These are phyloP conservation scores for Eulemur macaco DNA, from an alignment of 2,113 vertebrate genomes.

Conservation along the genomic window DNA sequence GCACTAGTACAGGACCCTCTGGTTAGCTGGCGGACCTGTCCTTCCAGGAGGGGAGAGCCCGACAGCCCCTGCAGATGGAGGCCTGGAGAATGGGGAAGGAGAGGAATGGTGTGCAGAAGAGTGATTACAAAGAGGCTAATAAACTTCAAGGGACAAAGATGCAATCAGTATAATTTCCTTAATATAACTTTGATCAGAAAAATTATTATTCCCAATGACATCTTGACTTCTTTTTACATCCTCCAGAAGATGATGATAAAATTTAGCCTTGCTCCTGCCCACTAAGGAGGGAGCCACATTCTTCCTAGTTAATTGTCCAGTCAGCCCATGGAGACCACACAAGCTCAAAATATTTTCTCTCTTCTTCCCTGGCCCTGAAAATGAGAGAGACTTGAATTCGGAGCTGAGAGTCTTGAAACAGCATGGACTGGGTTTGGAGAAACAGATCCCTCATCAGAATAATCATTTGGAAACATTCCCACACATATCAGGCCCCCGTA, in stretches of 20 bases:
- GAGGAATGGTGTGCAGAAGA: not conserved
- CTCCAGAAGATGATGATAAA: constrained; percentile 1
- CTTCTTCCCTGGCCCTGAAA: not conserved
- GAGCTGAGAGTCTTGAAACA: not conserved
- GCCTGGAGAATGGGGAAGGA: not conserved
- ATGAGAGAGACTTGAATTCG: not conserved
- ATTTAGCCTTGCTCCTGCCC: not conserved
- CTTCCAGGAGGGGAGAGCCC: not conserved
- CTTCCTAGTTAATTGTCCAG: not conserved
- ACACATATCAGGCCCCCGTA: constrained; percentile 69
- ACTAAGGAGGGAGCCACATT: not conserved
- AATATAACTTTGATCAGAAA: constrained; percentile 60
- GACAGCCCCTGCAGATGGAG: not conserved
- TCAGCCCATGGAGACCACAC: not conserved
- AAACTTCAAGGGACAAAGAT: constrained; percentile 53
- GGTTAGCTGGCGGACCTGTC: not conserved
- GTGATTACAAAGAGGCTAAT: constrained; percentile 9
- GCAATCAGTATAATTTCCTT: constrained; percentile 60
- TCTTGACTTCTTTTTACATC: constrained; percentile 10
- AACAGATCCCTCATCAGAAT: constrained; percentile 12
- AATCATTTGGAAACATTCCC: constrained; percentile 68
- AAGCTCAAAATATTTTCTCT: not conserved
- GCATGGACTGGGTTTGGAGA: not conserved
- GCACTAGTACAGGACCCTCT: not conserved
- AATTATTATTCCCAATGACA: constrained; percentile 10